These are phyloP conservation scores for Antennarius maculatus DNA, from an alignment of 2,797 vertebrate genomes.

Conservation along the genomic window DNA sequence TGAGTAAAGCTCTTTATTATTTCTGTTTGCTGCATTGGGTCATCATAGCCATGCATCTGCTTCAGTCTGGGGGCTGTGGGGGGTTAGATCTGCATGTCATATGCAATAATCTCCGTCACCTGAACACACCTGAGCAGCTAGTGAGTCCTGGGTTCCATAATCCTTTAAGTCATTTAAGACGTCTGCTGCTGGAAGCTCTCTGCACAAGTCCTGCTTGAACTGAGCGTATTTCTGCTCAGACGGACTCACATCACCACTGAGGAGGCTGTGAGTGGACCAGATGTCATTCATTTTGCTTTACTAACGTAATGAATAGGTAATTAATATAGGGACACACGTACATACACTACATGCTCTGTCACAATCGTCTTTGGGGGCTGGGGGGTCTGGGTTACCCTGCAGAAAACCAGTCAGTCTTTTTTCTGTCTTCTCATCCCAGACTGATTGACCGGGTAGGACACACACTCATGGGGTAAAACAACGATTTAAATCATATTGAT, in stretches of 20 bases:
- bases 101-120: slow-evolving; percentile 2
- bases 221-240: slow-evolving; percentile 49
- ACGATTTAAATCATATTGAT: no score
- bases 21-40: background rate
- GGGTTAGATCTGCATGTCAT: background rate
- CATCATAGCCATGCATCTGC: background rate
- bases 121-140: slow-evolving; percentile 36
- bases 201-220: slow-evolving; percentile 50
- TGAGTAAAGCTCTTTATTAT: slow-evolving; percentile 53
- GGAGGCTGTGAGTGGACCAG: background rate
- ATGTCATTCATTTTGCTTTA: background rate
- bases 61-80: slow-evolving; percentile 9
- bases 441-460: no score
- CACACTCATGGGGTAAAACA: no score
- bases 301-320: background rate
- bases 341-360: no score
- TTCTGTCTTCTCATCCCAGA: no score
- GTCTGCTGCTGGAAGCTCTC: slow-evolving; percentile 32
- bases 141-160: slow-evolving; percentile 67
- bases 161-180: slow-evolving; percentile 75
- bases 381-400: no score
- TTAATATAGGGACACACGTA: background rate
- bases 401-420: no score
- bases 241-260: background rate
- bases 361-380: no score